These are phyloP conservation scores for Neoascia interrupta DNA, from an alignment of 2,888 invertebrate genomes.

Conservation along the genomic window DNA sequence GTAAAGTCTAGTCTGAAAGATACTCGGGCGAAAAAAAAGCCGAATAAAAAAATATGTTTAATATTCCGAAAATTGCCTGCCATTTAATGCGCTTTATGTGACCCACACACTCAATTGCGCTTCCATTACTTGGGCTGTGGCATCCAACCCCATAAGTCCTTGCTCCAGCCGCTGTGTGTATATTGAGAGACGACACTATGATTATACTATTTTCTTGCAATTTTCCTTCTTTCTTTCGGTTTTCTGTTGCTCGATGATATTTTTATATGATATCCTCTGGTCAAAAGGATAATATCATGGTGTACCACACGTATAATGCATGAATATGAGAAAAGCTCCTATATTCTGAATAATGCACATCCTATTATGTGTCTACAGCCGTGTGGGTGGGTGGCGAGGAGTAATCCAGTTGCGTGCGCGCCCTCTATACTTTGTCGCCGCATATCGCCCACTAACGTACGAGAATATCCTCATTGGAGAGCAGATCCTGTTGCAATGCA, in stretches of 20 bases:
- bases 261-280: conserved; percentile 65
- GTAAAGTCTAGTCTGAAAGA: conserved; percentile 28
- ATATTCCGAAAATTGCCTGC: conserved; percentile 64
- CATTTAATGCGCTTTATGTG: conserved; percentile 64
- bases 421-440: conserved; percentile 57
- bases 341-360: conserved; percentile 40
- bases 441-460: conserved; percentile 65
- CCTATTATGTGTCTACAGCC: conserved; percentile 33
- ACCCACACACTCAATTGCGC: conserved; percentile 49
- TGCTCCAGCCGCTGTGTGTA: conserved; percentile 12
- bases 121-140: conserved; percentile 26
- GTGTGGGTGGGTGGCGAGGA: conserved; percentile 5
- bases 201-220: conserved; percentile 54
- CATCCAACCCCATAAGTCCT: conserved; percentile 12
- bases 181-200: conserved; percentile 36
- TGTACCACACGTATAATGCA: conserved; percentile 45
- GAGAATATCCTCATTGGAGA: conserved; percentile 63
- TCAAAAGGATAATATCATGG: conserved; percentile 63
- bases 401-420: conserved; percentile 55
- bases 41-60: conserved; percentile 13
- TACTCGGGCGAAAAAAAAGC: not conserved
- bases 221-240: not conserved
- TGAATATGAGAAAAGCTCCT: conserved; percentile 46
- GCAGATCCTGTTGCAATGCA: conserved; percentile 66
- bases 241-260: conserved; percentile 25